Percentiles rank a stretch among this genome's conserved stretches.
Conservation (phyloP, 2,797 vertebrate genomes). For the Sphaeramia orbicularis region DNA sequence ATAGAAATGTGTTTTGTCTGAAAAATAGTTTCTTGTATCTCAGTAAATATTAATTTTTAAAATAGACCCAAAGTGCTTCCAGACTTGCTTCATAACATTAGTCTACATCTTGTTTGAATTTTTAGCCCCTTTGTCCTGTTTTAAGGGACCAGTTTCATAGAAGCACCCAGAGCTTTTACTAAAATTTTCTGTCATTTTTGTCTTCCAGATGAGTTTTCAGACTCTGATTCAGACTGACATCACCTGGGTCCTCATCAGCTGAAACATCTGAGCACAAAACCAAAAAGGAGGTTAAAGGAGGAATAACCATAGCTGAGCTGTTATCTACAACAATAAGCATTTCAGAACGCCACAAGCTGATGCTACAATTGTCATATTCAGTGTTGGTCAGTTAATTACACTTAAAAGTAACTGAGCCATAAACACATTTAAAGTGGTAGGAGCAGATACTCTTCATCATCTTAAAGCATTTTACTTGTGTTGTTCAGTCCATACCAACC, state of each 20-base stretch:
- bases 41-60: too few relatives aligned
- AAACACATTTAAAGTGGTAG: background rate
- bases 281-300: constrained; percentile 2
- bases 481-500: background rate
- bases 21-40: too few relatives aligned
- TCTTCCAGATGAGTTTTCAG: constrained; percentile 88
- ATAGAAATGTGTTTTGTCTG: too few relatives aligned
- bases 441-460: background rate
- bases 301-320: constrained; percentile 10
- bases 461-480: constrained; percentile 2
- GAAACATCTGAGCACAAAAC: background rate
- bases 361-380: background rate
- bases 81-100: too few relatives aligned
- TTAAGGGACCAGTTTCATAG: too few relatives aligned
- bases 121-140: too few relatives aligned
- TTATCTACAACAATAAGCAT: constrained; percentile 18
- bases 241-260: background rate
- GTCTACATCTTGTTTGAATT: too few relatives aligned
- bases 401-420: constrained; percentile 1
- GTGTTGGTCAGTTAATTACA: background rate
- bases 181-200: constrained; percentile 48
- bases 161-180: too few relatives aligned
- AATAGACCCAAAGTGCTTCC: too few relatives aligned
- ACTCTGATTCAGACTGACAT: constrained; percentile 92
- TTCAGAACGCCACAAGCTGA: background rate